Conservation (phyloP, 2,113 vertebrate genomes). For the Pteruthius melanotis region DNA sequence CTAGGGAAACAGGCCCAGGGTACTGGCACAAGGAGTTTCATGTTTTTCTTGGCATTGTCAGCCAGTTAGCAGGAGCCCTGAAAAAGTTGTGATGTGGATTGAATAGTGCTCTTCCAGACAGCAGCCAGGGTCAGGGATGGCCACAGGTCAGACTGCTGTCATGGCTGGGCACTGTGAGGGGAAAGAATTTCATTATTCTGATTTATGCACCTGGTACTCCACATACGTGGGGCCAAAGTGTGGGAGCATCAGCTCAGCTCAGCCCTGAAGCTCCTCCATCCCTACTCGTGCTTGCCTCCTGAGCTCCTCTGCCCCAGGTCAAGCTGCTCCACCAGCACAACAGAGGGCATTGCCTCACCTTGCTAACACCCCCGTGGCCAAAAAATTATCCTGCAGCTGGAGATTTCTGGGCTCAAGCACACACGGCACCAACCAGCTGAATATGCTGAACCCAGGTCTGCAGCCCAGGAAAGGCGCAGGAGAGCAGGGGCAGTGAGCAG, state of each 20-base stretch:
- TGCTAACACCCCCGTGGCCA: background rate
- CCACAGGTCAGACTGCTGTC: background rate
- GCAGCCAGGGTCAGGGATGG: background rate
- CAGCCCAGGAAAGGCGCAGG: background rate
- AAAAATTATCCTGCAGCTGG: background rate
- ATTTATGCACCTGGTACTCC: background rate
- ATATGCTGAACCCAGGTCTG: background rate
- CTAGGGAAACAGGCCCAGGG: background rate
- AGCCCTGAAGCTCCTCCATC: background rate
- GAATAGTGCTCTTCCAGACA: background rate
- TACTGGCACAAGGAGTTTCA: background rate
- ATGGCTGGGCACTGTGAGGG: background rate
- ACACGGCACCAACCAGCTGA: background rate
- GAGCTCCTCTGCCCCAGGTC: background rate
- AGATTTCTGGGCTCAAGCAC: background rate
- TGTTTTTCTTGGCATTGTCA: background rate
- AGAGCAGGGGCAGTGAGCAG: background rate
- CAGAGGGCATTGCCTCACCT: background rate
- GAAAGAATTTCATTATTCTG: background rate
- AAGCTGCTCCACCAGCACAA: background rate
- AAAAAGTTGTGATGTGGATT: background rate
- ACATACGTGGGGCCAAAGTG: background rate
- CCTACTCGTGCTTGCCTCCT: fast-evolving
- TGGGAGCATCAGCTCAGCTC: background rate
- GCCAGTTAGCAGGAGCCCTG: background rate